phyloP scores from a whole-genome alignment of 2,113 vertebrate genomes.

The Seriola dumerili region DNA sequence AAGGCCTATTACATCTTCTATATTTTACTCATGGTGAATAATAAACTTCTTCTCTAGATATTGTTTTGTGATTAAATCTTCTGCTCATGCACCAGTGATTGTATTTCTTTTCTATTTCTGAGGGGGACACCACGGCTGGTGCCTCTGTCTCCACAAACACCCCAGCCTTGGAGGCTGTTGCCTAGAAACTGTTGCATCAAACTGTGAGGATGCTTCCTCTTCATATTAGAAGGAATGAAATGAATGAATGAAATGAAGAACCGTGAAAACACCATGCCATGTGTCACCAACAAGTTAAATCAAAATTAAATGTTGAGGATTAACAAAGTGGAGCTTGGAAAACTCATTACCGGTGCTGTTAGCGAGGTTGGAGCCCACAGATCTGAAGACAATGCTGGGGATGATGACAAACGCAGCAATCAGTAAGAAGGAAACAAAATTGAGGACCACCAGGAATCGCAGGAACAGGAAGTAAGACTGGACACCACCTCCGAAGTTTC shows the following conservation, averaged over 20 bases:
- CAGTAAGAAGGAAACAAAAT: slow-evolving; percentile 86
- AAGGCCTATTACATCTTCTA: neutral
- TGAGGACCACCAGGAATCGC: slow-evolving; percentile 90
- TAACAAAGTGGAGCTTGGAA: neutral
- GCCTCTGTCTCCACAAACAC: slow-evolving; percentile 1
- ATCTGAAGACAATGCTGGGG: slow-evolving; percentile 82
- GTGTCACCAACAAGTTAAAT: neutral
- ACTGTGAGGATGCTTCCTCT: slow-evolving; percentile 16
- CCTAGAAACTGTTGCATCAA: slow-evolving; percentile 55
- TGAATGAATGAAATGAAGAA: neutral
- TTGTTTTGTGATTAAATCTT: neutral
- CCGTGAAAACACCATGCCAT: neutral
- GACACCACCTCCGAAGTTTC: slow-evolving; percentile 91
- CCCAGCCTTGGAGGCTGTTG: slow-evolving; percentile 25
- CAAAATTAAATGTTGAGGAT: neutral
- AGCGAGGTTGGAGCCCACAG: neutral
- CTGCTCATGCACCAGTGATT: neutral
- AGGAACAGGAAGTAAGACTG: slow-evolving; percentile 90
- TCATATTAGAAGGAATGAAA: neutral
- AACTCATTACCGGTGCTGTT: slow-evolving; percentile 67
- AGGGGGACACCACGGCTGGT: neutral
- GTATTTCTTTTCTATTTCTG: slow-evolving; percentile 6
- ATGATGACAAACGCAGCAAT: slow-evolving; percentile 84
- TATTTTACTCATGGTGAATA: neutral
- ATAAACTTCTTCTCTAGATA: neutral